Percentiles rank a stretch among this genome's conserved stretches.
These are phyloP conservation scores for Petrophora chlorosata DNA, from an alignment of 2,888 invertebrate genomes.

Conservation along the genomic window DNA sequence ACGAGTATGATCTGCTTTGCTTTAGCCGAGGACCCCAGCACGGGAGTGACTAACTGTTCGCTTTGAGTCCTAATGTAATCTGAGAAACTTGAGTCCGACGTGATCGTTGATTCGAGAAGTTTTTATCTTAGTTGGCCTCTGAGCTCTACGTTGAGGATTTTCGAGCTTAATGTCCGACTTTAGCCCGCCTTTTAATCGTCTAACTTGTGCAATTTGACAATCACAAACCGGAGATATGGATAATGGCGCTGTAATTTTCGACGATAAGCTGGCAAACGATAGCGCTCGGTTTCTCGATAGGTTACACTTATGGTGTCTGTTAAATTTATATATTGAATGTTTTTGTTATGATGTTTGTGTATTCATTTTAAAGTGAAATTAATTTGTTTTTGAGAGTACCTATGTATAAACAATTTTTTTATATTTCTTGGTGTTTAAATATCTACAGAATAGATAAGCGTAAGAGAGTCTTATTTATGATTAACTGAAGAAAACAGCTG, in stretches of 20 bases:
- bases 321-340: constrained; percentile 25
- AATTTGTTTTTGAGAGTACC: background rate
- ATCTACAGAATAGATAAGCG: too few species aligned
- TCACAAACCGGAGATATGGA: constrained; percentile 55
- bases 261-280: constrained; percentile 49
- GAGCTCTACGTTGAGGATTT: constrained; percentile 43
- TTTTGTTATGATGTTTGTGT: background rate
- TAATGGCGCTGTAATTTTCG: constrained; percentile 57
- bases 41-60: constrained; percentile 54
- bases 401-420: too few species aligned
- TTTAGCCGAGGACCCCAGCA: constrained; percentile 54
- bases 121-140: constrained; percentile 56
- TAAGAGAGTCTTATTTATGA: too few species aligned
- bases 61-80: constrained; percentile 36
- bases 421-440: too few species aligned
- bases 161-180: constrained; percentile 54
- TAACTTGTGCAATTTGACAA: constrained; percentile 67
- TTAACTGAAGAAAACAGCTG: too few species aligned
- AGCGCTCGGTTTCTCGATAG: constrained; percentile 32
- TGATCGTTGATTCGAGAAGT: constrained; percentile 50
- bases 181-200: constrained; percentile 60
- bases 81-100: constrained; percentile 35
- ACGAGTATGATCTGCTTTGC: constrained; percentile 60
- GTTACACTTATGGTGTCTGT: constrained; percentile 34
- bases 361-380: background rate